Evolutionary conservation across 2,113 vertebrate genomes (phyloP).

Genomic region (Strix aluco): DNA sequence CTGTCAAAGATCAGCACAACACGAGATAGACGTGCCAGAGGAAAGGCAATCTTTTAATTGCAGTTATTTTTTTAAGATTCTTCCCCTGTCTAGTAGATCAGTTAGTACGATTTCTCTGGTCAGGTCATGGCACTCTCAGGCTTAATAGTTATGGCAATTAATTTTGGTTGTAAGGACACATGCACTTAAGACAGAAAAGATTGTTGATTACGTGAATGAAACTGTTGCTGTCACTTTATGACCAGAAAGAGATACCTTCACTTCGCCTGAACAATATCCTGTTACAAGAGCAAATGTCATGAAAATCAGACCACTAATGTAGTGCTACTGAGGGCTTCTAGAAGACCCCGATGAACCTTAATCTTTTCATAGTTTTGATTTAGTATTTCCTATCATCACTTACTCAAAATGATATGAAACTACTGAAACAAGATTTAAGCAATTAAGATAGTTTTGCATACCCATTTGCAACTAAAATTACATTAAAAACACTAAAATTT

Average conservation of each 20-base stretch:
- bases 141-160: neutral
- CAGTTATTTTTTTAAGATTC: neutral
- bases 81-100: neutral
- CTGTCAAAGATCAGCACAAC: neutral
- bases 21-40: fast-evolving
- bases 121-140: neutral
- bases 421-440: neutral
- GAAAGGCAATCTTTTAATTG: neutral
- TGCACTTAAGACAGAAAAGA: neutral
- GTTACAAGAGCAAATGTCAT: neutral
- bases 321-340: neutral
- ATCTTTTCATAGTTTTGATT: neutral
- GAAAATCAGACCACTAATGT: neutral
- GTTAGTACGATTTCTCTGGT: neutral
- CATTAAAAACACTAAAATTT: neutral
- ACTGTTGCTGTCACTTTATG: neutral
- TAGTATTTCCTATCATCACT: neutral
- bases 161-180: neutral
- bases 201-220: neutral
- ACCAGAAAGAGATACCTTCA: neutral
- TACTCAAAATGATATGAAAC: neutral
- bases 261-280: neutral
- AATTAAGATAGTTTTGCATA: neutral
- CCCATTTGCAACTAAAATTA: neutral
- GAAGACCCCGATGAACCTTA: neutral